Evolutionary conservation across 2,888 invertebrate species (phyloP).

Genomic region (Drosophila mettleri): DNA sequence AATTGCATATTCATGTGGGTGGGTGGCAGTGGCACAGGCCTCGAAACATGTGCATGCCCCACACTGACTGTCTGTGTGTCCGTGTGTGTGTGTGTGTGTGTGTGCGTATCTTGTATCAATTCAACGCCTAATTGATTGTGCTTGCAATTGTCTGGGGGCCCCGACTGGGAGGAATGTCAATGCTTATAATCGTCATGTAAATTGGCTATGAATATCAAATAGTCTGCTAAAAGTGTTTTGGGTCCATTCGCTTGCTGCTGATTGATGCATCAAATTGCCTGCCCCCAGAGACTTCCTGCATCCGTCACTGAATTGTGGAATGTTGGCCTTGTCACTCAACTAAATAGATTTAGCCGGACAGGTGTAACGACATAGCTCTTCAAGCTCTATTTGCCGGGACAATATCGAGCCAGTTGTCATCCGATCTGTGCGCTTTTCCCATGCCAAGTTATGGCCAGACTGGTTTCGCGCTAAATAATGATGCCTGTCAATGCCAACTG

Average conservation of each 20-base stretch:
- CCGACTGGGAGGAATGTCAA: conserved; percentile 73
- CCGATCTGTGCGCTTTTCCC: conserved; percentile 34
- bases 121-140: conserved; percentile 77
- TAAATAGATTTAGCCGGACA: conserved; percentile 19
- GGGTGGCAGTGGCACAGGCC: conserved; percentile 21
- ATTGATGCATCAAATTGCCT: conserved; percentile 37
- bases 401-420: conserved; percentile 33
- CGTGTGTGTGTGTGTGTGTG: conserved; percentile 12
- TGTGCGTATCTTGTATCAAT: conserved; percentile 49
- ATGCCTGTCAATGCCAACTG: conserved; percentile 62
- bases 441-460: conserved; percentile 57
- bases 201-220: conserved; percentile 74
- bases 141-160: conserved; percentile 70
- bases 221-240: conserved; percentile 41
- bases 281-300: conserved; percentile 36
- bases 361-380: conserved; percentile 10
- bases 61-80: not conserved
- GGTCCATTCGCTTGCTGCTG: conserved; percentile 29
- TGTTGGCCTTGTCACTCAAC: conserved; percentile 31
- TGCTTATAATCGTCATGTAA: conserved; percentile 79
- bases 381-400: conserved; percentile 19
- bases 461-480: conserved; percentile 63
- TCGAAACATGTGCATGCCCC: conserved; percentile 1
- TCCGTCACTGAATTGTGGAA: conserved; percentile 79
- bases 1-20: conserved; percentile 56